Conservation (phyloP, 2,888 invertebrate genomes). For the Lithophane socia region DNA sequence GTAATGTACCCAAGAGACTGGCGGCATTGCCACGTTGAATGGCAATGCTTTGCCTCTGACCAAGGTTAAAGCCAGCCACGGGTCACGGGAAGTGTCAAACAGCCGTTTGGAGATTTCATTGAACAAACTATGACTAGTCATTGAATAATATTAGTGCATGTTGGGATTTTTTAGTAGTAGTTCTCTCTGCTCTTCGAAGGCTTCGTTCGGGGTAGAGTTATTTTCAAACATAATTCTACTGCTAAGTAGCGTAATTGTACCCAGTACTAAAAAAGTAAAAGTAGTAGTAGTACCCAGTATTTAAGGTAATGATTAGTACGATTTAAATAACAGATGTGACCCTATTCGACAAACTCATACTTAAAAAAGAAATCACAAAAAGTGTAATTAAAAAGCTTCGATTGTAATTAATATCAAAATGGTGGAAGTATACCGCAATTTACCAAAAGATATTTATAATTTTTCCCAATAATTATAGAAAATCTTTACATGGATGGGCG, state of each 20-base stretch:
- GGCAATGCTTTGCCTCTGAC: too few relatives aligned
- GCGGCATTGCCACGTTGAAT: too few relatives aligned
- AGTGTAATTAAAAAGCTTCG: background rate
- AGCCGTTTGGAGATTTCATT: too few relatives aligned
- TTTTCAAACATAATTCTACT: background rate
- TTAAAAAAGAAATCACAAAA: too few relatives aligned
- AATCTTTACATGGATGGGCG: too few relatives aligned
- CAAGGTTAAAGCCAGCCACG: too few relatives aligned
- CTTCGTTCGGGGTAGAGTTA: background rate
- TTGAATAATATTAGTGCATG: constrained; percentile 62
- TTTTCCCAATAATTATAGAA: too few relatives aligned
- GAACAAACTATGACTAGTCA: constrained; percentile 19
- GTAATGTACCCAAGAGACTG: too few relatives aligned
- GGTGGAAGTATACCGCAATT: background rate
- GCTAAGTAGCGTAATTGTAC: background rate
- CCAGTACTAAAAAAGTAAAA: too few relatives aligned
- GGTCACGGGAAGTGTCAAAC: too few relatives aligned
- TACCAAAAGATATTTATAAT: too few relatives aligned
- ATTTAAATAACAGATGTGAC: background rate
- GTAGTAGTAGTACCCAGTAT: too few relatives aligned
- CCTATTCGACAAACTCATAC: background rate
- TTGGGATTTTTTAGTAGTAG: constrained; percentile 57
- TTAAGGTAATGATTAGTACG: background rate
- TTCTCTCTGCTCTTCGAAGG: background rate
- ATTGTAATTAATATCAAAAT: background rate